phyloP scores from a whole-genome alignment of 30 jellyfish, hydroid and myxozoan genomes.

The Sanderia malayensis region DNA sequence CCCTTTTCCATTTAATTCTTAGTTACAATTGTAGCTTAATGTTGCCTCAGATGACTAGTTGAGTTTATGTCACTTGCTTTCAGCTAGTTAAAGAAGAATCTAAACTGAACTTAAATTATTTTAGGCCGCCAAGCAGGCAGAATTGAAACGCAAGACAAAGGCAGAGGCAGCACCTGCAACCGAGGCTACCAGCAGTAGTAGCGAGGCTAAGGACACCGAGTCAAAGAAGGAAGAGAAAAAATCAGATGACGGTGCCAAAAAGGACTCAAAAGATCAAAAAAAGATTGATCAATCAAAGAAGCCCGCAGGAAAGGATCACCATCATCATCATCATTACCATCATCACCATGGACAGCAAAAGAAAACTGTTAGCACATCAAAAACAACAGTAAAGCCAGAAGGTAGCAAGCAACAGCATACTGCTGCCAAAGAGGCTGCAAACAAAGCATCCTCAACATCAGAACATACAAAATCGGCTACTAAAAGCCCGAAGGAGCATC shows the following conservation, averaged over 20 bases:
- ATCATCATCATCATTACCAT: slow-evolving; percentile 18
- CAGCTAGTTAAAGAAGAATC: background rate
- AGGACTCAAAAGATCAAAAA: slow-evolving; percentile 19
- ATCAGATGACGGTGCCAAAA: slow-evolving; percentile 20
- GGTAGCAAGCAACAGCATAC: too few species aligned
- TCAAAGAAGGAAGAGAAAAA: slow-evolving; percentile 1
- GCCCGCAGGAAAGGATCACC: slow-evolving; percentile 19
- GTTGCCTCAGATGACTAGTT: background rate
- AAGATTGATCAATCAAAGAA: slow-evolving; percentile 21
- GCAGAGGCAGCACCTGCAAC: slow-evolving; percentile 30
- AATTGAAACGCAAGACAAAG: slow-evolving; percentile 25
- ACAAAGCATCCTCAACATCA: background rate
- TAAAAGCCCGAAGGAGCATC: slow-evolving; percentile 7
- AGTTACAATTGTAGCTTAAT: background rate
- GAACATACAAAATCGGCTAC: slow-evolving; percentile 4
- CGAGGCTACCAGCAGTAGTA: slow-evolving; percentile 7
- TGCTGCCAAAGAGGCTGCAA: background rate
- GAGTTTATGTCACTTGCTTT: background rate
- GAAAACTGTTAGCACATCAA: slow-evolving; percentile 18
- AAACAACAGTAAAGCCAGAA: background rate
- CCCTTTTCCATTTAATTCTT: background rate
- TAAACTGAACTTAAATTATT: background rate
- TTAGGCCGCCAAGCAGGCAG: slow-evolving; percentile 53
- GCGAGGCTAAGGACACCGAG: slow-evolving; percentile 2
- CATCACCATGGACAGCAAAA: slow-evolving; percentile 15